These are phyloP conservation scores for Dascyllus trimaculatus DNA, from an alignment of 2,113 vertebrate species.

Conservation along the genomic window DNA sequence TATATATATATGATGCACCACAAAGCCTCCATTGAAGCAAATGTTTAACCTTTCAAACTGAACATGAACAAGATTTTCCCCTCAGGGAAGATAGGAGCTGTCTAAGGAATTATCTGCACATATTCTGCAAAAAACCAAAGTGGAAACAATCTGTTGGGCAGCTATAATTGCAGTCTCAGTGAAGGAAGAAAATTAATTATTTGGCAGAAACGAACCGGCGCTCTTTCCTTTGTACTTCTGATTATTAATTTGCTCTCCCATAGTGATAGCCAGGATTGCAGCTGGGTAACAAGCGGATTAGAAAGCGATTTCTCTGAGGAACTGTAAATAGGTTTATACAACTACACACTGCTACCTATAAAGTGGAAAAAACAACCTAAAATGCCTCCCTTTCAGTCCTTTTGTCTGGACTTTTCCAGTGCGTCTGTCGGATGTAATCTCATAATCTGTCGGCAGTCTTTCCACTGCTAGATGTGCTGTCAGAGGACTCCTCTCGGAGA, in stretches of 20 bases:
- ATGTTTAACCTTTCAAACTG: constrained; percentile 37
- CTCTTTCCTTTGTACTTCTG: constrained; percentile 67
- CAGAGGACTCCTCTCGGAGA: constrained; percentile 53
- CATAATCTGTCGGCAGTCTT: constrained; percentile 40
- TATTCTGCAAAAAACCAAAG: constrained; percentile 43
- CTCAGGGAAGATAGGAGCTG: constrained; percentile 8
- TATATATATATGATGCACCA: constrained; percentile 16
- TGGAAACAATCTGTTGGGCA: constrained; percentile 49
- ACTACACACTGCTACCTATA: constrained; percentile 27
- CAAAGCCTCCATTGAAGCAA: constrained; percentile 20
- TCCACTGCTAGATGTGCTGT: constrained; percentile 35
- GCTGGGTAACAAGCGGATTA: constrained; percentile 56
- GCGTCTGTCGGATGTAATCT: constrained; percentile 54
- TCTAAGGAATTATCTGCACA: constrained; percentile 34
- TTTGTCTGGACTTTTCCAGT: constrained; percentile 45
- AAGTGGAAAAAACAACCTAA: constrained; percentile 39
- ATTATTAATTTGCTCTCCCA: constrained; percentile 71
- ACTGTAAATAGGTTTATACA: constrained; percentile 56
- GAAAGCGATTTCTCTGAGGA: constrained; percentile 53
- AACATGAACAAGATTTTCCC: constrained; percentile 31
- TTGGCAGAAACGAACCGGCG: constrained; percentile 56
- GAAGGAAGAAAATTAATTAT: constrained; percentile 71
- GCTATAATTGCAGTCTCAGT: constrained; percentile 63
- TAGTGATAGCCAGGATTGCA: constrained; percentile 46
- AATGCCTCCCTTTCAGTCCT: constrained; percentile 17